Conservation (phyloP, 2,888 invertebrate species). For the Torymus auratus region DNA sequence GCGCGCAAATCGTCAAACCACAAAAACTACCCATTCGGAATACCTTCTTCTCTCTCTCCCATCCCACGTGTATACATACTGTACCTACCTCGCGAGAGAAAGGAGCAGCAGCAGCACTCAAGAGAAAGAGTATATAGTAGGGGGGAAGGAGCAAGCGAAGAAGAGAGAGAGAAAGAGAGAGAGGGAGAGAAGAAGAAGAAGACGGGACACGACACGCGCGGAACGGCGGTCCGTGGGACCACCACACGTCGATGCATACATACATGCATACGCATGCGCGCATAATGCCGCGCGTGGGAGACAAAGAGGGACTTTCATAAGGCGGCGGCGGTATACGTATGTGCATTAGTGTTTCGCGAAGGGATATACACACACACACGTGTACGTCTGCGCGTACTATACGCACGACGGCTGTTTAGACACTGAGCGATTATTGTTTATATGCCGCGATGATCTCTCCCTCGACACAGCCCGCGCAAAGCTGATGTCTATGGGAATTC, state of each 20-base stretch:
- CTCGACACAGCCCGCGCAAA: not conserved
- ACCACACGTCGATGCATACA: constrained; percentile 16
- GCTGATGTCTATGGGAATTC: constrained; percentile 25
- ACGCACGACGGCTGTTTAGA: constrained; percentile 22
- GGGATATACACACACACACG: no score
- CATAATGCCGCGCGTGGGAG: constrained; percentile 45
- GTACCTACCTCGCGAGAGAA: not conserved
- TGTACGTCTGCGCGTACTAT: not conserved
- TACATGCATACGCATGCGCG: not conserved
- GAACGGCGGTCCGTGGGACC: constrained; percentile 40
- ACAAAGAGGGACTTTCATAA: constrained; percentile 47
- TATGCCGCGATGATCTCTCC: constrained; percentile 1
- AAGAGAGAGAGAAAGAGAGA: constrained; percentile 9
- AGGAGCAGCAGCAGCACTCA: not conserved
- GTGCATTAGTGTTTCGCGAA: no score
- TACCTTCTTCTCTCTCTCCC: constrained; percentile 15
- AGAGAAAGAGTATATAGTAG: not conserved
- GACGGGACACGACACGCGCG: no score
- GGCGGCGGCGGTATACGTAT: not conserved
- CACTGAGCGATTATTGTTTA: constrained; percentile 51
- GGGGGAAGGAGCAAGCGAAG: not conserved
- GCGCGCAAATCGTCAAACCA: not conserved
- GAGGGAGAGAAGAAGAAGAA: no score
- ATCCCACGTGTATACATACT: no score
- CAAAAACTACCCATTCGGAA: constrained; percentile 28